Evolutionary conservation across 2,888 invertebrate species (phyloP).

Genomic region (Leistus spinibarbis): DNA sequence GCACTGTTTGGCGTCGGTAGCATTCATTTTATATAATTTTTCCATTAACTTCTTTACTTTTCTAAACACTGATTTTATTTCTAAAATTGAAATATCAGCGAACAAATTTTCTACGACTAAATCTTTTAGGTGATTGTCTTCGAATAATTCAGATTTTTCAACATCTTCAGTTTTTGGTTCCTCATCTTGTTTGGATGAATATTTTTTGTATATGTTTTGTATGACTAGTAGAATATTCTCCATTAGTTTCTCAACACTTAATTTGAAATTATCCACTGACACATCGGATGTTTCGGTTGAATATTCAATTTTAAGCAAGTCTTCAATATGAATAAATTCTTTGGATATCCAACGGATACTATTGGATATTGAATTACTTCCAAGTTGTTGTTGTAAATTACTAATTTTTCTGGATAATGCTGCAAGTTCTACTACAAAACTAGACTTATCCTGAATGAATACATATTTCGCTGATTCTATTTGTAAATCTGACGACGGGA

Average conservation of each 20-base stretch:
- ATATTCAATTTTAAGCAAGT: constrained; percentile 26
- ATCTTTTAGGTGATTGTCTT: constrained; percentile 71
- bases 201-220: constrained; percentile 65
- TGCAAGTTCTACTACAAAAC: constrained; percentile 44
- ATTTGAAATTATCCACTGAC: constrained; percentile 19
- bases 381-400: constrained; percentile 45
- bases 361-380: constrained; percentile 44
- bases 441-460: constrained; percentile 49
- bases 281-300: constrained; percentile 3
- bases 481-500: constrained; percentile 46
- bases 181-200: constrained; percentile 55
- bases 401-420: constrained; percentile 39
- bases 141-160: constrained; percentile 59
- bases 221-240: constrained; percentile 60
- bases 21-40: constrained; percentile 58
- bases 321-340: constrained; percentile 34
- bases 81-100: constrained; percentile 65
- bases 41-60: constrained; percentile 50
- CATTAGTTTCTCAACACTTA: constrained; percentile 40
- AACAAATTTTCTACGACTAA: constrained; percentile 68
- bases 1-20: constrained; percentile 45
- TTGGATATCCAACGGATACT: constrained; percentile 46
- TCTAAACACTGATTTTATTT: constrained; percentile 57
- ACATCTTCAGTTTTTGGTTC: constrained; percentile 53
- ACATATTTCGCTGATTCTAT: constrained; percentile 47